Percentiles rank a stretch among this genome's conserved stretches.
Evolutionary conservation across 2,797 vertebrate species (phyloP).

Genomic region (Manis crassicaudata): DNA sequence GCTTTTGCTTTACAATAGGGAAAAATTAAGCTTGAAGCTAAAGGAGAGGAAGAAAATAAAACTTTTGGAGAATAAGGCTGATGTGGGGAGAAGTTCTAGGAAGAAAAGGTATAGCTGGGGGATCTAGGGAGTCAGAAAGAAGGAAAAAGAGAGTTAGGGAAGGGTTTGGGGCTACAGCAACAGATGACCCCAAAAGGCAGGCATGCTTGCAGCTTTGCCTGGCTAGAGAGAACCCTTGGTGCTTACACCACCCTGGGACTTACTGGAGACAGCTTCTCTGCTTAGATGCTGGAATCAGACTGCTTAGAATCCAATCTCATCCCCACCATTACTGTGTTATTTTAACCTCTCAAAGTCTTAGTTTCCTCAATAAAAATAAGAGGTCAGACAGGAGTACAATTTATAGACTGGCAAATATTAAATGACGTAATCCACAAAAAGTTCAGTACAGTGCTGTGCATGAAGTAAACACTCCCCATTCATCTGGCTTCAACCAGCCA

Average conservation of each 20-base stretch:
- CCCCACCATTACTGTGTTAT: too few relatives aligned
- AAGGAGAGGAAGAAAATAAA: not conserved
- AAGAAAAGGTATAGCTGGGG: not conserved
- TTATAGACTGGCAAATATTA: not conserved
- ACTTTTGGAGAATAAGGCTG: not conserved
- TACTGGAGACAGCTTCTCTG: not conserved
- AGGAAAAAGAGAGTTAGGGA: not conserved
- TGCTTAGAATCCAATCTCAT: not conserved
- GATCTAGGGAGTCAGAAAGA: not conserved
- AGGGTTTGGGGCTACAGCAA: not conserved
- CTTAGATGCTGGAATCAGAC: not conserved
- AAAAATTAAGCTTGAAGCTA: not conserved
- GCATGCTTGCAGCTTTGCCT: not conserved
- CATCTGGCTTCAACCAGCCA: not conserved
- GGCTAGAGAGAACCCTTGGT: not conserved
- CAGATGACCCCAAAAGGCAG: not conserved
- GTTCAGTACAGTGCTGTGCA: not conserved
- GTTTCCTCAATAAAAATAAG: not conserved
- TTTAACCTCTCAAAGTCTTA: not conserved
- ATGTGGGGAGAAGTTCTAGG: not conserved
- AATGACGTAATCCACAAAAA: not conserved
- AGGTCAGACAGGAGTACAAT: too few relatives aligned
- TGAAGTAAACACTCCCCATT: not conserved
- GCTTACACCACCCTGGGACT: not conserved
- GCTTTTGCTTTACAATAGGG: not conserved